These are phyloP conservation scores for Oreocharis arfaki DNA, from an alignment of 2,113 vertebrate species.

Conservation along the genomic window DNA sequence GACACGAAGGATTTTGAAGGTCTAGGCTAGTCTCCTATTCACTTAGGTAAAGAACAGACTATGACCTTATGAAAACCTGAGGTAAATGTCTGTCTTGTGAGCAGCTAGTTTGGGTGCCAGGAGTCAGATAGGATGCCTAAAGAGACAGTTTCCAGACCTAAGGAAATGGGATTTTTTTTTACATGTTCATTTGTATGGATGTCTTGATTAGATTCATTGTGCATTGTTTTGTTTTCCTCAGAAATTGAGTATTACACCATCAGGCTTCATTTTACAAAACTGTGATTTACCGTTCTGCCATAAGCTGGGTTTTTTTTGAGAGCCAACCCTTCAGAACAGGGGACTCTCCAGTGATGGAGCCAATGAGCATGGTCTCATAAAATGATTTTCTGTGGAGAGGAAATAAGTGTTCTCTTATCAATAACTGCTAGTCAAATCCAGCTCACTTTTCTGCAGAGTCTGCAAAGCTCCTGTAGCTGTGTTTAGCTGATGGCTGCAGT, in stretches of 20 bases:
- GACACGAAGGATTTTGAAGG: background rate
- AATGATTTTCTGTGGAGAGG: background rate
- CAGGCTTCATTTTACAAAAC: background rate
- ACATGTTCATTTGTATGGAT: background rate
- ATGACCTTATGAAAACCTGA: background rate
- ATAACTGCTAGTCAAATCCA: background rate
- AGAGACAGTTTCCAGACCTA: background rate
- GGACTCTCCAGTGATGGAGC: background rate
- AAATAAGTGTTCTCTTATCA: background rate
- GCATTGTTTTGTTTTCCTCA: background rate
- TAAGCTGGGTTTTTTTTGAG: background rate
- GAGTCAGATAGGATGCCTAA: background rate
- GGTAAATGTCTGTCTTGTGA: background rate
- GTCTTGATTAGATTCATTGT: background rate
- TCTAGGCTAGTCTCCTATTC: background rate
- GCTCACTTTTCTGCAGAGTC: background rate
- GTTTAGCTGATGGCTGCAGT: slow-evolving; percentile 27
- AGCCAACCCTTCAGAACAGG: background rate
- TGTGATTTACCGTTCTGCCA: background rate
- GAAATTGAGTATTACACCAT: background rate
- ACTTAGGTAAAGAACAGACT: background rate
- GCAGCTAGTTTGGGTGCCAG: background rate
- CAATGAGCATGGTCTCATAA: background rate
- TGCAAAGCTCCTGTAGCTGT: background rate
- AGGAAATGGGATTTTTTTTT: background rate